Conservation (phyloP, 1,140 invertebrate species). For the Ptiloglossa arizonensis region DNA sequence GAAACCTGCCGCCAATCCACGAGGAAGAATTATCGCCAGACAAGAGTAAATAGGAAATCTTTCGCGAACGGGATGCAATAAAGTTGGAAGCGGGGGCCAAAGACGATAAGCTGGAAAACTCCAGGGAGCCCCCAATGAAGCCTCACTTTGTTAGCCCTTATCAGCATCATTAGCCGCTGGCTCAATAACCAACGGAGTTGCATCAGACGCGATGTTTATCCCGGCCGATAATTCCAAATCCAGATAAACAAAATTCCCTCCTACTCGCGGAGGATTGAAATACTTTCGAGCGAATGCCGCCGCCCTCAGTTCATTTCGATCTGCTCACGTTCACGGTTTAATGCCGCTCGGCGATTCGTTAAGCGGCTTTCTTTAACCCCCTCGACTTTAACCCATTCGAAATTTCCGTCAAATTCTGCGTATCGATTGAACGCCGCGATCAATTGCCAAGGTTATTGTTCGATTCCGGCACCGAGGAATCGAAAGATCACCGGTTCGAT, state of each 20-base stretch:
- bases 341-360: too few species aligned
- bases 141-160: conserved; percentile 73
- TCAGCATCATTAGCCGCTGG: conserved; percentile 72
- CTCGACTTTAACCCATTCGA: not conserved
- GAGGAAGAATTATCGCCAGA: conserved; percentile 4
- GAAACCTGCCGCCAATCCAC: not conserved
- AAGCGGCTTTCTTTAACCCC: too few species aligned
- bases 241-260: conserved; percentile 75
- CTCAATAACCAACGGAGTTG: conserved; percentile 77
- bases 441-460: not conserved
- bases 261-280: conserved; percentile 70
- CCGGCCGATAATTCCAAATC: conserved; percentile 71
- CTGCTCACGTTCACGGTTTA: conserved; percentile 31
- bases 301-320: conserved; percentile 65
- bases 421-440: not conserved
- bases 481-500: not conserved
- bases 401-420: not conserved
- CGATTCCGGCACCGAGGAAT: not conserved
- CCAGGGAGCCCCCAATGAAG: conserved; percentile 67
- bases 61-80: conserved; percentile 9
- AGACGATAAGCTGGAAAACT: conserved; percentile 69
- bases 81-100: not conserved
- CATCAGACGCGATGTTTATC: conserved; percentile 79
- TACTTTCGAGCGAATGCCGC: conserved; percentile 64
- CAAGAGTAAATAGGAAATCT: conserved; percentile 39